A percentile compares a stretch with the other conserved stretches of the same genome.
Conservation (phyloP, 2,888 invertebrate genomes). For the Papilio gigon region DNA sequence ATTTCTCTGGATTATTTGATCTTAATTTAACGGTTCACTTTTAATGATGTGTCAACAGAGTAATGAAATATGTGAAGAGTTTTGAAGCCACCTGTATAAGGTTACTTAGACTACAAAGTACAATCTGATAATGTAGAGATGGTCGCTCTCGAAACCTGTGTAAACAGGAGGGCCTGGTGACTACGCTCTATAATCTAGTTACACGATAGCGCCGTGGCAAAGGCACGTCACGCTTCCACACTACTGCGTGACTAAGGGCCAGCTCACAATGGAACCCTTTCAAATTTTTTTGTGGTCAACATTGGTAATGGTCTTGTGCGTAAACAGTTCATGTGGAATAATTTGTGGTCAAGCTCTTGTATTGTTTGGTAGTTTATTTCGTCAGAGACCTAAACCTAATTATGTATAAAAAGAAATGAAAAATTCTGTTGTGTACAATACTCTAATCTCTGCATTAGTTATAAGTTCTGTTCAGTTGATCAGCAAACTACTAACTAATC, state of each 20-base stretch:
- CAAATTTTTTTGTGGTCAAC: background rate
- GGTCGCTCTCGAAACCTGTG: constrained; percentile 1
- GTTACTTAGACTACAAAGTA: constrained; percentile 12
- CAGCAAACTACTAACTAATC: background rate
- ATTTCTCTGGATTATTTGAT: background rate
- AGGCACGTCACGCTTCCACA: constrained; percentile 29
- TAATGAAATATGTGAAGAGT: background rate
- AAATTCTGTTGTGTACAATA: too few relatives aligned
- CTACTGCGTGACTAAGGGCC: constrained; percentile 27
- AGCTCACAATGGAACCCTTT: background rate
- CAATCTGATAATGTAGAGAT: constrained; percentile 11
- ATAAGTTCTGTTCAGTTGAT: too few relatives aligned
- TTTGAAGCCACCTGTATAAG: constrained; percentile 3
- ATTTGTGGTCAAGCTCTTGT: background rate
- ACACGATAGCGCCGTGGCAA: constrained; percentile 34
- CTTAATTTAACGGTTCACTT: background rate
- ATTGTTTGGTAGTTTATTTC: background rate
- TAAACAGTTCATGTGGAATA: background rate
- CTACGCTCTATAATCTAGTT: constrained; percentile 31
- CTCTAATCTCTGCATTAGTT: too few relatives aligned
- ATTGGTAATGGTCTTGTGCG: background rate
- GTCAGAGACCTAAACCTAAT: background rate
- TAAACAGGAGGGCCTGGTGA: constrained; percentile 15
- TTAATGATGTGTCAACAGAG: background rate
- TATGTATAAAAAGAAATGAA: too few relatives aligned